These are phyloP conservation scores for Stichopus chloronotus DNA, from an alignment of 35 echinoderm and acorn worm species.

Conservation along the genomic window DNA sequence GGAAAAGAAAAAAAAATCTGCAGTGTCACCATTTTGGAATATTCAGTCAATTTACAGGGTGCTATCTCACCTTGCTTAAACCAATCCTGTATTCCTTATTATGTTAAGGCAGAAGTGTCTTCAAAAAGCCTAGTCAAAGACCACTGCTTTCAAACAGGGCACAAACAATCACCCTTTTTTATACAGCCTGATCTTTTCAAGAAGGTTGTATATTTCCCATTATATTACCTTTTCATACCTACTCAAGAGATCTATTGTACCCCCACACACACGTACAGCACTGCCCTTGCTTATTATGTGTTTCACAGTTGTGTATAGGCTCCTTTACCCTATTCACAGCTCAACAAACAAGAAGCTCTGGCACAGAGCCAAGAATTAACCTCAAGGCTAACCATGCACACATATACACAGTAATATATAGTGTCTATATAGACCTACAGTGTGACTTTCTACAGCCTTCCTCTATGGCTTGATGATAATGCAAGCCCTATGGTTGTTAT, in stretches of 20 bases:
- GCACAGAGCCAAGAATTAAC: not conserved
- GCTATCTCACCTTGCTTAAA: not conserved
- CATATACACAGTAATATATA: not conserved
- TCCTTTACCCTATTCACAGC: not conserved
- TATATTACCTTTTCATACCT: not conserved
- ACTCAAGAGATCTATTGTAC: not conserved
- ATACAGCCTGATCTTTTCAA: not conserved
- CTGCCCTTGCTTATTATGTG: not conserved
- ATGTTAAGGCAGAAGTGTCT: not conserved
- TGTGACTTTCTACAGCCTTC: not conserved
- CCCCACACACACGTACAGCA: not conserved
- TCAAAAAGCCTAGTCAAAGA: not conserved
- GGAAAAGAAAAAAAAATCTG: not conserved
- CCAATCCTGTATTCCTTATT: not conserved
- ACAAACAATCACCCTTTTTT: not conserved
- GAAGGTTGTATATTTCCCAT: not conserved
- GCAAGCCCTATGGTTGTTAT: too few species aligned
- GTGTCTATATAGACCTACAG: not conserved
- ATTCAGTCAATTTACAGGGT: not conserved
- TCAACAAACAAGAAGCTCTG: not conserved
- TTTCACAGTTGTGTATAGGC: not conserved
- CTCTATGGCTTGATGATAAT: not conserved
- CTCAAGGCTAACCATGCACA: not conserved
- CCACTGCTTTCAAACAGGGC: not conserved
- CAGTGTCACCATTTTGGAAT: not conserved